phyloP scores from a whole-genome alignment of 2,113 vertebrate species.

The Trichechus manatus region DNA sequence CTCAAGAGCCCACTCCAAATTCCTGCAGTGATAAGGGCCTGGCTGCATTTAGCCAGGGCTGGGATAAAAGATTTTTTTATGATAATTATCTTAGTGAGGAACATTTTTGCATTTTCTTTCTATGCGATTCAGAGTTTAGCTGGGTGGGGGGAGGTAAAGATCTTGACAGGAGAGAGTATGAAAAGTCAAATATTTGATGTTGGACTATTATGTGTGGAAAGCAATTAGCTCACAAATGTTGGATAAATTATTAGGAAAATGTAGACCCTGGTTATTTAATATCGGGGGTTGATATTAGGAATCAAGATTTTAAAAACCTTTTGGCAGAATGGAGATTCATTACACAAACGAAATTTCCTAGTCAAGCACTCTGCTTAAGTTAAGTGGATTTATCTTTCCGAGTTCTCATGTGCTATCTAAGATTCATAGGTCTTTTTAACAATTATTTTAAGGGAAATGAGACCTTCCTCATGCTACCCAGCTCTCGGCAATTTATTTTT shows the following conservation, averaged over 20 bases:
- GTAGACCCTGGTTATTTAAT: constrained; percentile 70
- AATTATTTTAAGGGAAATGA: constrained; percentile 57
- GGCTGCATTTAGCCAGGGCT: constrained; percentile 85
- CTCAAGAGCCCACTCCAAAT: constrained; percentile 94
- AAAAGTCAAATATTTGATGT: constrained; percentile 86
- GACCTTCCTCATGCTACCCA: not conserved
- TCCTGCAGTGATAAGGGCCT: constrained; percentile 95
- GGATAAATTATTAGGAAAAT: constrained; percentile 79
- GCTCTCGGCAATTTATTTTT: constrained; percentile 34
- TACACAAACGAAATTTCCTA: not conserved
- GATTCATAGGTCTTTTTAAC: constrained; percentile 31
- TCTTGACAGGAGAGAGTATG: constrained; percentile 70
- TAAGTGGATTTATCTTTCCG: not conserved
- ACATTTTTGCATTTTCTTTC: constrained; percentile 88
- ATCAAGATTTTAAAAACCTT: constrained; percentile 9
- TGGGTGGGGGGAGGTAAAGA: constrained; percentile 66
- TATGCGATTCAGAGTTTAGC: constrained; percentile 79
- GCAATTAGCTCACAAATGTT: constrained; percentile 84
- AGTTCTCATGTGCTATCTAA: not conserved
- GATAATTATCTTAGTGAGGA: constrained; percentile 90
- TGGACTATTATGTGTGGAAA: constrained; percentile 81
- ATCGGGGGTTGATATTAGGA: constrained; percentile 24
- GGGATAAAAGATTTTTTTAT: constrained; percentile 89
- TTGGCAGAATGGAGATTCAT: constrained; percentile 59
- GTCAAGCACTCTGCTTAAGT: fast-evolving